Base-by-base conservation (phyloP, 2,797 vertebrate species). In the Sphenodon punctatus region DNA sequence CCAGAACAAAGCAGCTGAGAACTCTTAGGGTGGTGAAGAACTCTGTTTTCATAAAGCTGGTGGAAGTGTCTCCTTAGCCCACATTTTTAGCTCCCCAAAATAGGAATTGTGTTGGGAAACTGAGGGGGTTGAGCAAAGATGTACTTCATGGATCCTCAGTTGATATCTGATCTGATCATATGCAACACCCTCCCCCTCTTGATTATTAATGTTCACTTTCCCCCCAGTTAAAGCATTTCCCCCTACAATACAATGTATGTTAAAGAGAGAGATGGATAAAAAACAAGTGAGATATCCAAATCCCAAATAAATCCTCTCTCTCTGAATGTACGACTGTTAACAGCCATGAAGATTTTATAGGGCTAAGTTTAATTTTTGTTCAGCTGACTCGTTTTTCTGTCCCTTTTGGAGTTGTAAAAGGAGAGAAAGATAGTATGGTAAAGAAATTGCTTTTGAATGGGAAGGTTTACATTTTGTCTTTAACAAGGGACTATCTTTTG, bases 1-100 rank as follows among this genome's bases (percentile, higher is more conserved):
- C 82, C 79, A 82, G 67, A 84, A 84, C 84, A 84, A 84, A 75
- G 88, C 70, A 82, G 65, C 0, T 49, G 78, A 86, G 38, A 68
- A 68, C 77, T 80, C 61, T 43, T 84, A 61, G 86, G 61, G 58
- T 86, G 75, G 76, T 72, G 70, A 80, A 84, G 61, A 80, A 41
- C 72, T 89, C 78, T 90, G 80, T 41, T 89, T 77, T 64, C 68
- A 76, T 82, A 53, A 68, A 82, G 51, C 56, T 60, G n/a, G 49
- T 4, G 55, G 75, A 72, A 13, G 84, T 82, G 82, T 34, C 61
- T 34, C 87, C 82, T 65, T 84, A n/a, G 67, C 82, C 58, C 78
- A 59, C 60, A 67, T 58, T 88, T 84, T 53, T 76, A 67, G 48
- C 20, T 71, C 71, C 70, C 56, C 78, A 73, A 79, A 55, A 63